These are phyloP conservation scores for Cottoperca gobio DNA, from an alignment of 2,797 vertebrate species.

Conservation along the genomic window DNA sequence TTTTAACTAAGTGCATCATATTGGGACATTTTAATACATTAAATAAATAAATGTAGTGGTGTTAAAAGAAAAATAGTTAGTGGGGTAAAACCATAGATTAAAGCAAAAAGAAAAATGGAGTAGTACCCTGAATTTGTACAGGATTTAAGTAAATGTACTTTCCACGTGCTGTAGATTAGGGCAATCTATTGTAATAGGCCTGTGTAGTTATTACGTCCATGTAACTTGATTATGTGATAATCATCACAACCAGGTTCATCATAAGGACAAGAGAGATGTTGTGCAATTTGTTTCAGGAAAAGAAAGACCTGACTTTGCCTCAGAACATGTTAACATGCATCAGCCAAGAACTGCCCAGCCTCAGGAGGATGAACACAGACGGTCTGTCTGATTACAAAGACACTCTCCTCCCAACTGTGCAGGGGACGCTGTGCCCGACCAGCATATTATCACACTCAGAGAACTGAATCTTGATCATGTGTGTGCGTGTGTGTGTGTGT, in stretches of 20 bases:
- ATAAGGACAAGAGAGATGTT: constrained; percentile 44
- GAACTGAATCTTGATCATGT: constrained; percentile 66
- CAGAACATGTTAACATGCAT: constrained; percentile 29
- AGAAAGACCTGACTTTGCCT: constrained; percentile 16
- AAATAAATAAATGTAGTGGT: background rate
- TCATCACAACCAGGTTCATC: constrained; percentile 43
- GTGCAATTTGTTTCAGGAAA: constrained; percentile 27
- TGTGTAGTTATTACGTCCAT: background rate
- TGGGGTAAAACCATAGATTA: background rate
- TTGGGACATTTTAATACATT: background rate
- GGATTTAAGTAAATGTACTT: background rate
- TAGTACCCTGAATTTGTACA: background rate
- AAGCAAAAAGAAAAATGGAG: background rate
- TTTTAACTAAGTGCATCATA: background rate
- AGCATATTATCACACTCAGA: constrained; percentile 68
- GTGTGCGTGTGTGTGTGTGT: constrained; percentile 28
- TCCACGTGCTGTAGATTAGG: background rate
- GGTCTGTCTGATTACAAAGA: constrained; percentile 71
- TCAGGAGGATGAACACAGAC: constrained; percentile 67
- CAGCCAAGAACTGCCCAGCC: constrained; percentile 45
- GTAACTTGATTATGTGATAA: constrained; percentile 22
- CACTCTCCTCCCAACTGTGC: constrained; percentile 60
- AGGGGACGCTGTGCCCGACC: constrained; percentile 58
- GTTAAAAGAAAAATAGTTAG: background rate
- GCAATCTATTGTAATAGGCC: background rate